Evolutionary conservation across 2,888 invertebrate species (phyloP).

Genomic region (Tiphia femorata): DNA sequence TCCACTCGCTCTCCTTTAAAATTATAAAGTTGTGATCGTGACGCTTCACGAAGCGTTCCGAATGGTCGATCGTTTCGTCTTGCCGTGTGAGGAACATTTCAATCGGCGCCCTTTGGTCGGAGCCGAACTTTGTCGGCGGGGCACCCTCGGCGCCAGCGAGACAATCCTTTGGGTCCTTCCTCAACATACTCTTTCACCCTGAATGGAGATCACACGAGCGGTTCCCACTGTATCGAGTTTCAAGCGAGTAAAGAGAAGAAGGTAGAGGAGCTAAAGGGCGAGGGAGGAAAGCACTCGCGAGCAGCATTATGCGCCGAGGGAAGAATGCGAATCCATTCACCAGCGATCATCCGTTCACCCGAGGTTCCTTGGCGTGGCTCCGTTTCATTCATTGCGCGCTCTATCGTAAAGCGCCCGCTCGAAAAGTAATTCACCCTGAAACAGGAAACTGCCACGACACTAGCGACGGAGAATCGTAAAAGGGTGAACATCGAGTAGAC

Average conservation of each 20-base stretch:
- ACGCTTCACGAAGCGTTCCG: too few species aligned
- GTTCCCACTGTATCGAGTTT: slow-evolving; percentile 68
- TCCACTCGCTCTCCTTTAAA: too few species aligned
- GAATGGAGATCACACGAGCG: slow-evolving; percentile 57
- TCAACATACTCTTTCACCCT: slow-evolving; percentile 51
- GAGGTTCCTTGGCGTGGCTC: slow-evolving; percentile 30
- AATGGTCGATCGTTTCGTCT: too few species aligned
- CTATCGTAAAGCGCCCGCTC: slow-evolving; percentile 9
- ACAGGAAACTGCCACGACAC: slow-evolving; percentile 5
- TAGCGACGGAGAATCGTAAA: neutral
- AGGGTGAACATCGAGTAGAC: neutral
- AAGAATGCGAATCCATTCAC: slow-evolving; percentile 61
- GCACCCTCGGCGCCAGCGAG: slow-evolving; percentile 46
- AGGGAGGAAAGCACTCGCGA: slow-evolving; percentile 32
- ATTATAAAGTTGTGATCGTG: too few species aligned
- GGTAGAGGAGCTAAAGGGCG: slow-evolving; percentile 18
- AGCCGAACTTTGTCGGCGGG: slow-evolving; percentile 32
- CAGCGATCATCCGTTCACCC: slow-evolving; percentile 53
- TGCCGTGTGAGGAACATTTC: too few species aligned
- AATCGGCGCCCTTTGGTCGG: slow-evolving; percentile 23
- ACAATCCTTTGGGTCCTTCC: slow-evolving; percentile 58
- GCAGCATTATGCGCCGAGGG: slow-evolving; percentile 51
- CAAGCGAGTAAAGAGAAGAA: slow-evolving; percentile 48
- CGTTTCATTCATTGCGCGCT: slow-evolving; percentile 29
- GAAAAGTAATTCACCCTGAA: slow-evolving; percentile 15